phyloP scores from a whole-genome alignment of 2,113 vertebrate species.

The Nyctereutes procyonoides region DNA sequence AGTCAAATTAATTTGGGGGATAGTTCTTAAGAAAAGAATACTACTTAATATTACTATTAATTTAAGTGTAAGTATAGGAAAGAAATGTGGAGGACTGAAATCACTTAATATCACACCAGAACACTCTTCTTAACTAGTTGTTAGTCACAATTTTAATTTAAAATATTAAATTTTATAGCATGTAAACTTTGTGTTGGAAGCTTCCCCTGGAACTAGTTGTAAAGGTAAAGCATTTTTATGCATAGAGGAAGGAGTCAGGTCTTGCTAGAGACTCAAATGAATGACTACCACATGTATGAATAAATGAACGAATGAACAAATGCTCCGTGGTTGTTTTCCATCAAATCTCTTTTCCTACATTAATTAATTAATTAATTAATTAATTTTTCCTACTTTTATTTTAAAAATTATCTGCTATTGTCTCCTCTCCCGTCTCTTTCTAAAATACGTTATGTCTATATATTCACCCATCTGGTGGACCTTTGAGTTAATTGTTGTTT shows the following conservation, averaged over 20 bases:
- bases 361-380: too few relatives aligned
- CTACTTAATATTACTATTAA: background rate
- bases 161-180: background rate
- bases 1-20: background rate
- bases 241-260: background rate
- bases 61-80: background rate
- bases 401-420: background rate
- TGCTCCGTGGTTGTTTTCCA: background rate
- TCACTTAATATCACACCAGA: background rate
- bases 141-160: slow-evolving; percentile 31
- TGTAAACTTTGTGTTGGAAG: background rate
- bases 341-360: background rate
- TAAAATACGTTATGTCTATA: background rate
- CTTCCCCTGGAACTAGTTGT: background rate
- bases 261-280: background rate
- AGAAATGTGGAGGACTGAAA: background rate
- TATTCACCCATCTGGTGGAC: background rate
- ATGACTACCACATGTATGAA: background rate
- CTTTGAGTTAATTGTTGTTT: background rate
- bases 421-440: background rate
- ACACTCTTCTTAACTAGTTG: background rate
- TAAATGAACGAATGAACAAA: background rate
- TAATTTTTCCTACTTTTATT: background rate
- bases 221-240: background rate
- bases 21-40: background rate